Conservation (phyloP, 2,113 vertebrate genomes). For the Junco hyemalis region DNA sequence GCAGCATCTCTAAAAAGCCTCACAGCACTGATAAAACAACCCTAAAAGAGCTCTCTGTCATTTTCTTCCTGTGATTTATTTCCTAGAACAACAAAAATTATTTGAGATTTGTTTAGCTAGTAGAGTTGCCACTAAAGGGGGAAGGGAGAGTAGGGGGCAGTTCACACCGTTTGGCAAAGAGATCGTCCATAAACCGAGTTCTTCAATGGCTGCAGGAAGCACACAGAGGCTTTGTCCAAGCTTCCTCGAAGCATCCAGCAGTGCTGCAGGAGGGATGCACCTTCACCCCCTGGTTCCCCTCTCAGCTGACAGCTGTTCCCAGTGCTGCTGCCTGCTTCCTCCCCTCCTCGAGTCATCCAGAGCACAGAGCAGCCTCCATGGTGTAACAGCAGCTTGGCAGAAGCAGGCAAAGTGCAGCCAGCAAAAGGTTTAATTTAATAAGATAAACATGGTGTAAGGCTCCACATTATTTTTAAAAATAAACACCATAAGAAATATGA, state of each 20-base stretch:
- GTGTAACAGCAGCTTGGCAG: not conserved
- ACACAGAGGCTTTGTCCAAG: not conserved
- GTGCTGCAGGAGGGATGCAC: not conserved
- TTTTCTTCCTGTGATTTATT: not conserved
- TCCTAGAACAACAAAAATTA: not conserved
- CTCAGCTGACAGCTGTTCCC: not conserved
- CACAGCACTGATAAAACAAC: not conserved
- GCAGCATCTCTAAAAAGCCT: not conserved
- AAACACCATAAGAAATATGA: not conserved
- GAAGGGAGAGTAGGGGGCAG: too few relatives aligned
- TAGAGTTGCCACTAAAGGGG: not conserved
- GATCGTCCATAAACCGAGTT: not conserved
- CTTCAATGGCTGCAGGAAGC: not conserved
- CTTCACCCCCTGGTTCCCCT: rapidly evolving
- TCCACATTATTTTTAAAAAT: constrained; percentile 49
- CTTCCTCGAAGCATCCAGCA: not conserved
- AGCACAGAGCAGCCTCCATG: not conserved
- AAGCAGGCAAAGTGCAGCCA: constrained; percentile 31
- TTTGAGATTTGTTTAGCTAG: not conserved
- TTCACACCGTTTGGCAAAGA: not conserved
- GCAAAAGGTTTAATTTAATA: constrained; percentile 15
- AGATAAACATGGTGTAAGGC: constrained; percentile 44
- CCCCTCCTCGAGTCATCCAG: constrained; percentile 35
- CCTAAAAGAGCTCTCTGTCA: not conserved
- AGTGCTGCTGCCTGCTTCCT: not conserved